Base-by-base conservation (phyloP, 2,113 vertebrate species). In the Labeo rohita region DNA sequence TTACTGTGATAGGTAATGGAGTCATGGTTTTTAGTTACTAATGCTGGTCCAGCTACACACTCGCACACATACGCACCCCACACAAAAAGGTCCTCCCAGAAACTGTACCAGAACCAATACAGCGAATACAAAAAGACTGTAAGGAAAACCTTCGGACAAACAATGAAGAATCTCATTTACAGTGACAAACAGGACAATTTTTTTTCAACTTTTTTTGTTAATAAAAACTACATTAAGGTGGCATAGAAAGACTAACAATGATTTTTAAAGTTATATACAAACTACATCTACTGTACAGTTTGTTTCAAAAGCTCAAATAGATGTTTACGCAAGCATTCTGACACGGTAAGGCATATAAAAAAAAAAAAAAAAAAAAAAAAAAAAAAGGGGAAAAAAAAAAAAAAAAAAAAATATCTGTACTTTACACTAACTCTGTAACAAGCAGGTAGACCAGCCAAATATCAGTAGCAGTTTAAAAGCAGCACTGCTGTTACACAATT, bases 231-330 rank as follows among this genome's bases (percentile, higher is more conserved):
- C 93, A 92, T 91, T 93, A 94, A 89, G 93, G 91, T 91, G 89
- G 86, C 78, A 89, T 93, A 91, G 91, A 95, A 94, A 93, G 93
- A 92, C 90, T 92, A 90, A 92, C 91, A 89, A 91, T 91, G 88
- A 92, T 92, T 93, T 77, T 92, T 90, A 93, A 94, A 90, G 86
- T 92, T 95, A 95, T 95, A 92, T 94, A 96, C 94, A 95, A 92
- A 94, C 81, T 83, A 88, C 93, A 92, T 92, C 94, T 93, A 94
- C 92, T 94, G 94, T 94, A 95, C 93, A 95, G 84, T 84, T 90
- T 89, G 87, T 92, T 89, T 75, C 52, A 90, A 90, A 91, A 87
- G 87, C 85, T 91, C 87, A 34, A 83, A 74, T 84, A 84, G 82
- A 85, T 88, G 83, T 90, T 89, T 85, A 85, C 88, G 89, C 86